Conservation (phyloP, 1,140 invertebrate species). For the Drosophila funebris region DNA sequence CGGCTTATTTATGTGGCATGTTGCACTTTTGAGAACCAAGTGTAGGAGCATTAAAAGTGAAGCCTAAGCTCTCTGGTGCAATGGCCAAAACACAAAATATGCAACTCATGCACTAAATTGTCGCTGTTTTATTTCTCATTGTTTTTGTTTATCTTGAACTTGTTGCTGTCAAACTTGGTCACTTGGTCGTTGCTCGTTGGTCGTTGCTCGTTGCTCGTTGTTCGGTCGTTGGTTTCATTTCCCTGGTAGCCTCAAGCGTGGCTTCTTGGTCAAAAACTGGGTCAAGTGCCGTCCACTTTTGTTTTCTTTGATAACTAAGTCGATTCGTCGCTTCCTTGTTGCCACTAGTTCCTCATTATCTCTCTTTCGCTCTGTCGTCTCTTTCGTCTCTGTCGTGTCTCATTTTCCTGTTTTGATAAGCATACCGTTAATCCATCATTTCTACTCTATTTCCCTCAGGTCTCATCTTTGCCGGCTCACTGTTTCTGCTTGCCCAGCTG, state of each 20-base stretch:
- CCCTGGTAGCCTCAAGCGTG: conserved; percentile 6
- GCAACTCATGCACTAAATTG: conserved; percentile 81
- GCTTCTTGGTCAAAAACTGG: conserved; percentile 36
- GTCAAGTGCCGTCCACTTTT: conserved; percentile 78
- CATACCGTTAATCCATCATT: conserved; percentile 10
- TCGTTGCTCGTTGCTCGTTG: conserved; percentile 3
- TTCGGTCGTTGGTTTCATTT: conserved; percentile 18
- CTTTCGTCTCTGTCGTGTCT: not conserved
- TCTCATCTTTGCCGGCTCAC: conserved; percentile 71
- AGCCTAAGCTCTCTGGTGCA: conserved; percentile 15
- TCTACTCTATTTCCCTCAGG: conserved; percentile 39
- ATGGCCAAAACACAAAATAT: conserved; percentile 58
- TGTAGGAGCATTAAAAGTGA: conserved; percentile 54
- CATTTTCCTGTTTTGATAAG: conserved; percentile 35
- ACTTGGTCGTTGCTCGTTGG: conserved; percentile 54
- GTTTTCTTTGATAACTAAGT: conserved; percentile 77
- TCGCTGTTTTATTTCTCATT: conserved; percentile 81
- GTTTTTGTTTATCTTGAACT: conserved; percentile 79
- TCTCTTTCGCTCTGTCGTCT: conserved; percentile 8
- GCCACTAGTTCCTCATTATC: conserved; percentile 30
- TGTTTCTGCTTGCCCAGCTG: conserved; percentile 78
- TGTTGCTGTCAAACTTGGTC: conserved; percentile 80
- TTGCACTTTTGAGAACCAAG: conserved; percentile 71
- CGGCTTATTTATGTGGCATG: conserved; percentile 78
- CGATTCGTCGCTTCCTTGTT: conserved; percentile 52